Base-by-base conservation (phyloP, 2,797 vertebrate species). In the Numenius phaeopus region DNA sequence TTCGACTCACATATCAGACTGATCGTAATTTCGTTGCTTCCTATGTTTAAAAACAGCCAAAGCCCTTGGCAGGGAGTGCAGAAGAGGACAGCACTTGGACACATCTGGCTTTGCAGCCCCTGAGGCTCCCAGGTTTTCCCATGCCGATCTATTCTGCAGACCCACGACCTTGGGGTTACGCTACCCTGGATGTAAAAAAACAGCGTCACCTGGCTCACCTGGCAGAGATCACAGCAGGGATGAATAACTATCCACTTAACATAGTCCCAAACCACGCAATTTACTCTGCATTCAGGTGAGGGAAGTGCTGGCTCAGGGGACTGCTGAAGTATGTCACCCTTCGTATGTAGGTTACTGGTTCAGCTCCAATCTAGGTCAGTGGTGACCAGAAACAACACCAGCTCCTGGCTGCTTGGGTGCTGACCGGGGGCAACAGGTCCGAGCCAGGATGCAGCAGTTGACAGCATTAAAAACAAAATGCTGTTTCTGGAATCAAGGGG, bases 311-410 rank as follows among this genome's bases (percentile, higher is more conserved):
- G 76, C 94, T 90, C 94, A 95, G 84, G 84, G 69, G 77, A 96
- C 62, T 39, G 37, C 47, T 93, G 71, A 90, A 94, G 66, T 67
- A 55, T 94, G 92, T 88, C 91, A 79, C 85, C 87, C 55, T 84
- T 88, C 44, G 30, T 83, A 86, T 71, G 62, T 92, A 95, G 95
- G 95, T 92, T 83, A 96, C 61, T 79, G 71, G 94, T 89, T 88
- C 92, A 91, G 81, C 80, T 88, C 58, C 44, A 59, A 79, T 94
- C 87, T 89, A 88, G 92, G 92, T 94, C 94, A 90, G 69, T 2
- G 0, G 72, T 86, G 87, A 94, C 87, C 91, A 94, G 82, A 73
- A 92, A 86, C 62, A 82, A 7, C 30, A 52, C 50, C 47, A 20
- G 24, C 16, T 66, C 66, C 50, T 13, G 54, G 27, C 16, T 93